phyloP scores from a whole-genome alignment of 1,140 invertebrate species.

The Drosophila kepulauana region DNA sequence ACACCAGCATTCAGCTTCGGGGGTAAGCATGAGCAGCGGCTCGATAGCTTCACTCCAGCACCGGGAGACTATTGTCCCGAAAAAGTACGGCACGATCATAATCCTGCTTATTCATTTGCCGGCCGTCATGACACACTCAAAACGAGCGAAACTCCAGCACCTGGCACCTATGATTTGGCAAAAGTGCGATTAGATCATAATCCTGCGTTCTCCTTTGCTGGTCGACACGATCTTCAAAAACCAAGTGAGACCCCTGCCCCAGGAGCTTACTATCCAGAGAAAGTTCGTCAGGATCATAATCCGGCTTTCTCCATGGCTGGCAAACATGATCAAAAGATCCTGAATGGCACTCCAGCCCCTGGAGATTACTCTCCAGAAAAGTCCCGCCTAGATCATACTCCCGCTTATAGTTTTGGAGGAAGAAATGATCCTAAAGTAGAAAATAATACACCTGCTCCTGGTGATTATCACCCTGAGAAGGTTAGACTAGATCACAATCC shows the following conservation, averaged over 20 bases:
- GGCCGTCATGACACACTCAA: slow-evolving; percentile 86
- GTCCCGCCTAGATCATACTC: slow-evolving; percentile 86
- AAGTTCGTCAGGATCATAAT: slow-evolving; percentile 86
- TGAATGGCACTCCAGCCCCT: slow-evolving; percentile 91
- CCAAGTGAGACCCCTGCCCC: slow-evolving; percentile 86
- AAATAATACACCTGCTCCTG: slow-evolving; percentile 85
- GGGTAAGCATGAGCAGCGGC: slow-evolving; percentile 86
- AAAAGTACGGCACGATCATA: slow-evolving; percentile 85
- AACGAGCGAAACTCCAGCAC: slow-evolving; percentile 86
- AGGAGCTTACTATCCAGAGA: slow-evolving; percentile 88
- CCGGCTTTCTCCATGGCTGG: slow-evolving; percentile 87
- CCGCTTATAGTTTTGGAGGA: slow-evolving; percentile 86
- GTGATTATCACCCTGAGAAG: slow-evolving; percentile 88
- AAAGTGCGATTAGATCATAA: slow-evolving; percentile 88
- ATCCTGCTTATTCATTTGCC: slow-evolving; percentile 86
- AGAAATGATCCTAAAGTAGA: slow-evolving; percentile 85
- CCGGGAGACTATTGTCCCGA: slow-evolving; percentile 92
- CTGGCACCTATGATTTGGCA: slow-evolving; percentile 87
- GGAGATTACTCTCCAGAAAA: slow-evolving; percentile 91
- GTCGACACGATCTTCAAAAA: slow-evolving; percentile 86
- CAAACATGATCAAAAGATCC: slow-evolving; percentile 85
- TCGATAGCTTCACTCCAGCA: slow-evolving; percentile 90
- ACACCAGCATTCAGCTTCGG: slow-evolving; percentile 87
- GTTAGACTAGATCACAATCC: slow-evolving; percentile 86
- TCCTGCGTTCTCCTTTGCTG: slow-evolving; percentile 85